Evolutionary conservation across 2,797 vertebrate genomes (phyloP).

Genomic region (Astyanax mexicanus): DNA sequence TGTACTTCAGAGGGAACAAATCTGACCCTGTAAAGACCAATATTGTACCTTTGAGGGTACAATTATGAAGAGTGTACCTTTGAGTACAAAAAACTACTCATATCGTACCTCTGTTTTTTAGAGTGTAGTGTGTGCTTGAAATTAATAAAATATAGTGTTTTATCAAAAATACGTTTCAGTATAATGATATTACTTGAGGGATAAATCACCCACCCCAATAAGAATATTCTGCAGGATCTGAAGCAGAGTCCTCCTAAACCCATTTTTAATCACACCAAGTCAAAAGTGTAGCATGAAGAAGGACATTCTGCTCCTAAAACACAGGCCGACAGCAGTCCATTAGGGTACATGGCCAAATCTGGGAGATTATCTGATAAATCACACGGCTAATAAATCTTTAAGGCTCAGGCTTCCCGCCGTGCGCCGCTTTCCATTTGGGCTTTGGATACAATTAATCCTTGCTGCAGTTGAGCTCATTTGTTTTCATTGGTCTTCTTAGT

Average conservation of each 20-base stretch:
- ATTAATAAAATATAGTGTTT: too few relatives aligned
- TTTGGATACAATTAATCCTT: slow-evolving; percentile 37
- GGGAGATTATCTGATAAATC: slow-evolving; percentile 45
- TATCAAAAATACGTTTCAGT: too few relatives aligned
- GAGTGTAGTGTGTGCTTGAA: too few relatives aligned
- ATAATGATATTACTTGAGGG: too few relatives aligned
- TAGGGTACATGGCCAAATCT: slow-evolving; percentile 25
- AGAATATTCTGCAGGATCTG: background rate
- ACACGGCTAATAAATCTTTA: slow-evolving; percentile 36
- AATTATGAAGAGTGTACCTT: too few relatives aligned
- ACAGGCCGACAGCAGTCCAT: background rate
- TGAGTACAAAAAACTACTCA: too few relatives aligned
- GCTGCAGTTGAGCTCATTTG: slow-evolving; percentile 39
- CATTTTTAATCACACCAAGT: background rate
- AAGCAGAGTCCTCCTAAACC: background rate
- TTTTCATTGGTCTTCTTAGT: slow-evolving; percentile 36
- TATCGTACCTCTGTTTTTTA: too few relatives aligned
- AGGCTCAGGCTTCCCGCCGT: background rate
- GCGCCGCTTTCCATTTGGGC: slow-evolving; percentile 13
- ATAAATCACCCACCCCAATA: too few relatives aligned
- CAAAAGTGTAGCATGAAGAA: background rate
- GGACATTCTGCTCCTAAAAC: background rate
- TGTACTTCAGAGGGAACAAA: too few relatives aligned
- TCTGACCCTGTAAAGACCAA: too few relatives aligned
- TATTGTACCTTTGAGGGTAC: too few relatives aligned